phyloP scores from a whole-genome alignment of 2,113 vertebrate genomes.

The Monarcha castaneiventris region DNA sequence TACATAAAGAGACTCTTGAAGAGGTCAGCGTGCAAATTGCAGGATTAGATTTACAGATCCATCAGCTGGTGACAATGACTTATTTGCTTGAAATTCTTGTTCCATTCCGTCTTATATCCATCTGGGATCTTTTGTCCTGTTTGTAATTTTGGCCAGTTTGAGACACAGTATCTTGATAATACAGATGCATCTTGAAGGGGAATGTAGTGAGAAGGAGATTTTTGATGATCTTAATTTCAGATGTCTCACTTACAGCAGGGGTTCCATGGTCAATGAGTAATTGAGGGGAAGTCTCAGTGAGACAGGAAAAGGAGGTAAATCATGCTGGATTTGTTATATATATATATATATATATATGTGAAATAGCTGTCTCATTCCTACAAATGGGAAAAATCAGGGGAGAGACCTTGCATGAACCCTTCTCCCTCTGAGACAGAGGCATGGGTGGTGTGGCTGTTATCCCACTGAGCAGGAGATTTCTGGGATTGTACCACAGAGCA shows the following conservation, averaged over 20 bases:
- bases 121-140: background rate
- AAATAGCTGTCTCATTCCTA: background rate
- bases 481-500: background rate
- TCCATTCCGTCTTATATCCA: background rate
- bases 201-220: background rate
- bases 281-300: background rate
- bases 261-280: fast-evolving
- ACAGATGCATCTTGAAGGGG: background rate
- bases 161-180: background rate
- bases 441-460: fast-evolving
- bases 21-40: background rate
- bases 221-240: background rate
- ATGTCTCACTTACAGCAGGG: background rate
- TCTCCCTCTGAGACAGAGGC: background rate
- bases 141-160: background rate
- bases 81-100: background rate
- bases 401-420: background rate
- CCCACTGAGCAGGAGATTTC: background rate
- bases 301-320: background rate
- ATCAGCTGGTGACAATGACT: background rate
- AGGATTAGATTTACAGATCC: background rate
- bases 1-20: background rate
- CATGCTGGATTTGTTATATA: background rate
- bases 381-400: background rate
- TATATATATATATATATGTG: background rate